phyloP scores from a whole-genome alignment of 2,113 vertebrate species.

The Cottus gobio region DNA sequence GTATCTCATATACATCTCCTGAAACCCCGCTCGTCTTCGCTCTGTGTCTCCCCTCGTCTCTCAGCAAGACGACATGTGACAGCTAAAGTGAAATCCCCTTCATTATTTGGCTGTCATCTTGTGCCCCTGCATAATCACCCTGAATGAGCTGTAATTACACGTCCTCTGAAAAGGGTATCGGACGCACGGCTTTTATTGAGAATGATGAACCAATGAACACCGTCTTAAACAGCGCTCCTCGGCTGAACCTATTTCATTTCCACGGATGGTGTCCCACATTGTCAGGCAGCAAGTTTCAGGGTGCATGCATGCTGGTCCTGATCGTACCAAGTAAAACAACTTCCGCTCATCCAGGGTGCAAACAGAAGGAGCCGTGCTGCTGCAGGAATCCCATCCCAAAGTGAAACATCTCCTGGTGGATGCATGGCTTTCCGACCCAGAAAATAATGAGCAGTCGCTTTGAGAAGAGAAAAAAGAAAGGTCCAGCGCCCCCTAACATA shows the following conservation, averaged over 20 bases:
- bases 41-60: conserved; percentile 54
- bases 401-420: conserved; percentile 18
- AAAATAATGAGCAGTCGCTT: background rate
- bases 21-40: conserved; percentile 28
- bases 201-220: conserved; percentile 43
- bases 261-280: conserved; percentile 33
- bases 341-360: conserved; percentile 37
- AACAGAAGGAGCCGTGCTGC: conserved; percentile 36
- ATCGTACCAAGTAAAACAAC: conserved; percentile 56
- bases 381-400: conserved; percentile 15
- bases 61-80: conserved; percentile 59
- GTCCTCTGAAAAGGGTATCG: conserved; percentile 43
- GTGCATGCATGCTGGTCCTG: conserved; percentile 40
- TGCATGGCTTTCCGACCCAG: background rate
- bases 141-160: conserved; percentile 69
- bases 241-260: conserved; percentile 52
- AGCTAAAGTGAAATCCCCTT: conserved; percentile 68
- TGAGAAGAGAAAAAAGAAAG: background rate
- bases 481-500: background rate
- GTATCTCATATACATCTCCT: conserved; percentile 67
- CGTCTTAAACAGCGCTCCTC: conserved; percentile 48
- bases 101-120: conserved; percentile 62
- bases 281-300: conserved; percentile 30
- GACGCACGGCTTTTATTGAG: conserved; percentile 52
- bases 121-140: conserved; percentile 59